Evolutionary conservation across 2,888 invertebrate species (phyloP), one percentile per base, ranked within the genome.

Genomic region (Aromia moschata): DNA sequence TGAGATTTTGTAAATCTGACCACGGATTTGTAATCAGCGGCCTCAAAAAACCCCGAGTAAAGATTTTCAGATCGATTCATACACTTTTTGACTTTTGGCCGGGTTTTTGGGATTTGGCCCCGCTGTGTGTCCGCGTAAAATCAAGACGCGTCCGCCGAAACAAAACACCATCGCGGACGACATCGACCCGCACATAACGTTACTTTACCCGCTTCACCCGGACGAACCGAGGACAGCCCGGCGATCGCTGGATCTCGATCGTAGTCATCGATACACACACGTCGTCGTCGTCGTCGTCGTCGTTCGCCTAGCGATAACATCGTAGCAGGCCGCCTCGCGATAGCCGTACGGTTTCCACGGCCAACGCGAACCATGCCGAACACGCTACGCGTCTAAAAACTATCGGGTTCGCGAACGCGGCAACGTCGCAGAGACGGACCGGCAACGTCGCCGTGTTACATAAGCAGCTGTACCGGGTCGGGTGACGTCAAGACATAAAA

Each of bases 381-480:
- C 37, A 47, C 47, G 30, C 44, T 30, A 45, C 14, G 45, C 16
- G 46, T 33, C 46, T 49, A 38, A 14, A 17, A 38, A 38, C 37
- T 12, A 37, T 38, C 49, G 37, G 16, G 37, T 38, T n/a, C 46
- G 33, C 14, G 51, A 7, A 57, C 31, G 44, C 43, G 65, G 59
- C 68, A 67, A 67, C 64, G 56, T 20, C 40, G 64, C 56, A 31
- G 41, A 33, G 60, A 60, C 69, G 49, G 58, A 62, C 56, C 58
- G 77, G 73, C 79, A 79, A 75, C 75, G 67, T 49, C 56, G 75
- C 71, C 41, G 43, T 54, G 73, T 77, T 77, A 77, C 74, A 74
- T 77, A 77, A 76, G 77, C 76, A 76, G 75, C 75, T 76, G 76
- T 73, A 72, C 71, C 72, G 71, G 75, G 73, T 73, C 69, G 71